Percentiles rank a stretch among this genome's conserved stretches.
These are phyloP conservation scores for Bombus difficillimus DNA, from an alignment of 1,140 invertebrate genomes.

Conservation along the genomic window DNA sequence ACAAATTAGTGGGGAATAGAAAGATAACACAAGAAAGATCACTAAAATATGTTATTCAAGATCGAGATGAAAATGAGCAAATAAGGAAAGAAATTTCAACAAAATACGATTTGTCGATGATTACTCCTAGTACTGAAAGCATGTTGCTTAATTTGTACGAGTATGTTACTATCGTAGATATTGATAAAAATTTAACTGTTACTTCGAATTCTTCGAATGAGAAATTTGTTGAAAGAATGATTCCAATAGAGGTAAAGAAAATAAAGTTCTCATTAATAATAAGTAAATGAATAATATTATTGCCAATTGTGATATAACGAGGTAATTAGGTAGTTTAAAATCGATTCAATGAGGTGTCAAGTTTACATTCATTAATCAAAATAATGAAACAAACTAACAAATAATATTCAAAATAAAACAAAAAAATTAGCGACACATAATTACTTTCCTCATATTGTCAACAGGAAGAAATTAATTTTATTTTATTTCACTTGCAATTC, in stretches of 20 bases:
- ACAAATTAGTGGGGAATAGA: not conserved
- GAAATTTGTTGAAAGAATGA: not conserved
- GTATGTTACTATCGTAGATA: not conserved
- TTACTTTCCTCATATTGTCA: not conserved
- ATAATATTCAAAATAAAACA: not conserved
- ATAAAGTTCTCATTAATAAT: not conserved
- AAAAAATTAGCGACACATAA: not conserved
- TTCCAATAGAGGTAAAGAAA: conserved; percentile 11
- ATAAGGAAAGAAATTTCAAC: too few species aligned
- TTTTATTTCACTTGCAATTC: not conserved
- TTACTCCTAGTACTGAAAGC: not conserved
- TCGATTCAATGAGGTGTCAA: too few species aligned
- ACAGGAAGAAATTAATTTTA: not conserved
- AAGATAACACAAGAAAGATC: not conserved
- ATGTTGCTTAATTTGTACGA: not conserved
- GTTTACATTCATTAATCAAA: too few species aligned
- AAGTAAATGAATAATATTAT: not conserved
- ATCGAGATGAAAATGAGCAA: not conserved
- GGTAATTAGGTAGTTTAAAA: not conserved
- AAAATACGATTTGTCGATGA: not conserved
- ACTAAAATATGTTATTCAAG: not conserved
- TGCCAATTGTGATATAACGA: not conserved
- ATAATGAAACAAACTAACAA: too few species aligned
- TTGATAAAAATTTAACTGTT: not conserved
- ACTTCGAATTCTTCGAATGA: not conserved